A percentile compares a stretch with the other conserved stretches of the same genome.
These are phyloP conservation scores for Eonycteris spelaea DNA, from an alignment of 2,113 vertebrate genomes.

Conservation along the genomic window DNA sequence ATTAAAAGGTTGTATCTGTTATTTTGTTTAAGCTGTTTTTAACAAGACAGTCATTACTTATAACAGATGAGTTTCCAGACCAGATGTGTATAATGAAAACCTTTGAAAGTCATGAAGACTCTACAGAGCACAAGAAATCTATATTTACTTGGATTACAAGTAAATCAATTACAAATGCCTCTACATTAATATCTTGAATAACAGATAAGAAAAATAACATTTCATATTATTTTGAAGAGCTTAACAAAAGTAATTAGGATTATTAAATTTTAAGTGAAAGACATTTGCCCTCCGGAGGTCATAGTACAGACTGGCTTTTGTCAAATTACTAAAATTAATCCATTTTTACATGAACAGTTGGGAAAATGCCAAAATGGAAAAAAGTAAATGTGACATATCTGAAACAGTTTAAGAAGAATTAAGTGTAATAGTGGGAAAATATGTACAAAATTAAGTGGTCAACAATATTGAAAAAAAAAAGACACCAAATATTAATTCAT, in stretches of 20 bases:
- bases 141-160: constrained; percentile 43
- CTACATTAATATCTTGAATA: neutral
- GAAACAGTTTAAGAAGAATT: constrained; percentile 7
- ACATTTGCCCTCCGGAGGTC: neutral
- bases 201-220: neutral
- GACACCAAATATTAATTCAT: neutral
- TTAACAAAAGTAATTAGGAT: constrained; percentile 44
- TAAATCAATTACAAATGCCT: constrained; percentile 32
- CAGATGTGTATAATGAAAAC: neutral
- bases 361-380: constrained; percentile 38
- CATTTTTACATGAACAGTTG: neutral
- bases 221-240: neutral
- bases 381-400: neutral
- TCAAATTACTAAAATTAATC: neutral
- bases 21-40: constrained; percentile 24
- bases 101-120: neutral
- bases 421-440: neutral
- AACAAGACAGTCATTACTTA: constrained; percentile 12
- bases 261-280: constrained; percentile 7
- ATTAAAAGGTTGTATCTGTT: neutral
- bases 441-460: neutral
- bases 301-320: neutral
- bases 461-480: neutral
- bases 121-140: constrained; percentile 23
- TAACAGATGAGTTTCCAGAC: neutral